phyloP scores from a whole-genome alignment of 2,797 vertebrate genomes.

The Coregonus suidteri region DNA sequence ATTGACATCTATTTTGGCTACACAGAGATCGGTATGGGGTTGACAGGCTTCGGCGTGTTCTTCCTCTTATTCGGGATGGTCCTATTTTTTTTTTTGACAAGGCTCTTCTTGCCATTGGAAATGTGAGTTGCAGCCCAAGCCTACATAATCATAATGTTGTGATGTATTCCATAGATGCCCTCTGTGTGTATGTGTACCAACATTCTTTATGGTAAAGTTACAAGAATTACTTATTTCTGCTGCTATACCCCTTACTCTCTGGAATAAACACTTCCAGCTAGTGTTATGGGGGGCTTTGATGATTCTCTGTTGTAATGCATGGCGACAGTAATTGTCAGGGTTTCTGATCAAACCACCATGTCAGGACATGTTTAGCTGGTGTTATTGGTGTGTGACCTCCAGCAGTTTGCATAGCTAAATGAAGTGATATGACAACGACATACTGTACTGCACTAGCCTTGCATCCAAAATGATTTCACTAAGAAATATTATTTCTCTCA shows the following conservation, averaged over 20 bases:
- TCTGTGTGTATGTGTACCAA: neutral
- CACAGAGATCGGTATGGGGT: constrained; percentile 95
- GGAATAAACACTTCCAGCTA: neutral
- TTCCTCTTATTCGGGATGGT: constrained; percentile 99
- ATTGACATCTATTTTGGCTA: constrained; percentile 36
- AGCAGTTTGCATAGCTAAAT: neutral
- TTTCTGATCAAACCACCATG: neutral
- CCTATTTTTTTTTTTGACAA: constrained; percentile 98
- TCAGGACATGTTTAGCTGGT: neutral
- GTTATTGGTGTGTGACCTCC: neutral
- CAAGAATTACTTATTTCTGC: neutral
- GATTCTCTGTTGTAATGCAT: neutral
- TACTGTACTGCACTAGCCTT: neutral
- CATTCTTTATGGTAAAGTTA: neutral
- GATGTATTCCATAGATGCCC: neutral
- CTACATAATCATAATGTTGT: neutral
- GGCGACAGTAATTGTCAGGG: too few species aligned
- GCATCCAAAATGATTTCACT: neutral
- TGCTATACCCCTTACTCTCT: neutral
- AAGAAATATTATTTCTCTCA: too few species aligned
- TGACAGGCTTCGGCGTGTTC: constrained; percentile 95
- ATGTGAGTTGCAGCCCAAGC: constrained; percentile 79
- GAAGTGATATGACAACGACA: neutral
- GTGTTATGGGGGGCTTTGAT: neutral
- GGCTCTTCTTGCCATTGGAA: constrained; percentile 95